A percentile compares a stretch with the other conserved stretches of the same genome.
phyloP scores from a whole-genome alignment of 2,888 invertebrate species.

The Eupithecia abbreviata region DNA sequence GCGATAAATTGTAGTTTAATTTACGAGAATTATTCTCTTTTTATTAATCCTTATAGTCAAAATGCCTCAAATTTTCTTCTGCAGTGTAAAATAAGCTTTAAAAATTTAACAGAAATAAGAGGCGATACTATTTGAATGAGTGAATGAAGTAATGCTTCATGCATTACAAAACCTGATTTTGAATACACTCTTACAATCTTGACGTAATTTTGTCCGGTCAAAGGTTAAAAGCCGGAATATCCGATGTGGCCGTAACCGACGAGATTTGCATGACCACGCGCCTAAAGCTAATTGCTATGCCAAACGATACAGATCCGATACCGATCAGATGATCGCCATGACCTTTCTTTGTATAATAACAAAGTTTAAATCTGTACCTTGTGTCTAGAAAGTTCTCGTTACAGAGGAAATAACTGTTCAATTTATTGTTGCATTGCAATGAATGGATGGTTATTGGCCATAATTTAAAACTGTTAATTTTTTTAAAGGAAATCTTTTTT shows the following conservation, averaged over 20 bases:
- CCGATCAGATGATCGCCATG: conserved; percentile 54
- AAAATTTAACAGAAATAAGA: not conserved
- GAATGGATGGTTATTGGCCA: not conserved
- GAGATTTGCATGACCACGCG: conserved; percentile 71
- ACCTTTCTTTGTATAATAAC: conserved; percentile 48
- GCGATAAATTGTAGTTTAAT: not conserved
- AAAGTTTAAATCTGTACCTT: conserved; percentile 3
- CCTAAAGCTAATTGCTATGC: conserved; percentile 71
- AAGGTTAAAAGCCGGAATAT: conserved; percentile 30
- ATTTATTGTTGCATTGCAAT: not conserved
- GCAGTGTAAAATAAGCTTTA: not conserved
- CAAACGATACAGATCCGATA: conserved; percentile 71
- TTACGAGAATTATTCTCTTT: not conserved
- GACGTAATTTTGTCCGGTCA: conserved; percentile 16
- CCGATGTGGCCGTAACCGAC: conserved; percentile 37
- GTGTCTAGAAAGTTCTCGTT: conserved; percentile 11
- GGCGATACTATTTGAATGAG: not conserved
- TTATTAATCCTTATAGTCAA: not conserved
- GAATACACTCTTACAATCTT: not conserved
- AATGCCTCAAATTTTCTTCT: not conserved
- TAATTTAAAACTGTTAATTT: not conserved
- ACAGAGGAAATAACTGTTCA: not conserved
- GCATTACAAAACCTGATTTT: not conserved
- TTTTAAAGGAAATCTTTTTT: not conserved
- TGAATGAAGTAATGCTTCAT: not conserved